Evolutionary conservation across 2,888 invertebrate species (phyloP), one percentile per base, ranked within the genome.

Genomic region (Pantelozetes paolii): DNA sequence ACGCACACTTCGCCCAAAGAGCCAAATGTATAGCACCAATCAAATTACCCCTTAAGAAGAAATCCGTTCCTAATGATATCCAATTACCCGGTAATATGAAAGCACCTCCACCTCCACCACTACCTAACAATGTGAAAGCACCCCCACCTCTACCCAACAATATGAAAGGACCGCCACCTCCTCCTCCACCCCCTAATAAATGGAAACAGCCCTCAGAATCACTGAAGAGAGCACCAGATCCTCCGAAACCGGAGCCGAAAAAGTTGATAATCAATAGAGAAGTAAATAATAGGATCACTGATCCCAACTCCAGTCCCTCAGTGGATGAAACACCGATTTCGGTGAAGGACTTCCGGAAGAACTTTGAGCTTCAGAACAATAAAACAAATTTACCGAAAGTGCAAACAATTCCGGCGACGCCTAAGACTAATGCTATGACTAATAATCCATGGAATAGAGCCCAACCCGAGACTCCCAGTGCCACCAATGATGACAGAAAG

Each of bases 311-410:
- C 13, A 45, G 26, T 67, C 73, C 73, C 18, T 54, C 45, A 1
- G 40, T 74, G 3, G 74, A 74, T 26, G 74, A 74, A n/a, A 74
- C 71, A 9, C 45, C 74, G 6, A 74, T 74, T 23, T 71, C 71
- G 11, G 74, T 71, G 54, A 57, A 70, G 5, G 57, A 36, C n/a
- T 71, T 71, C 40, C 9, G 71, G 32, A 42, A 69, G 23, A 69
- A 40, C 18, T 69, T 69, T 11, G 69, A 69, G 20, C 15, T 54
- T 5, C 23, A 62, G 18, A 69, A 26, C 45, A 69, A 42, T 13
- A 40, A 28, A 5, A 36, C 9, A 9, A 40, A 69, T 40, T 9
- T 54, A 9, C 74, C 71, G 1, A 45, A 71, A 59, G 11, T 71
- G 6, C 59, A 54, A 42, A 71, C 30, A 40, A 74, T 40, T 59